A percentile compares a stretch with the other conserved stretches of the same genome.
These are phyloP conservation scores for Aricia artaxerxes DNA, from an alignment of 2,888 invertebrate species.

Conservation along the genomic window DNA sequence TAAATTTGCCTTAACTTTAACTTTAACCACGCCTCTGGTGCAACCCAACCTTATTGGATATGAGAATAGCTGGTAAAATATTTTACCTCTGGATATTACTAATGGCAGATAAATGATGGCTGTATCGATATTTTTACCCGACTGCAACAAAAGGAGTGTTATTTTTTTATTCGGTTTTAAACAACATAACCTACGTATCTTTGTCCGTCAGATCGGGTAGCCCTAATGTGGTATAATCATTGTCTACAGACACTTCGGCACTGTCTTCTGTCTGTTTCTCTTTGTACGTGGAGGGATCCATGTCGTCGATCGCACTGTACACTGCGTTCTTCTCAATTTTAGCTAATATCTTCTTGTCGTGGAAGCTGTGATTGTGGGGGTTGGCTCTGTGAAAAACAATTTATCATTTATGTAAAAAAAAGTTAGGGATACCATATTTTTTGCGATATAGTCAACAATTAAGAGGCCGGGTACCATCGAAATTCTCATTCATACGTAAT, in stretches of 20 bases:
- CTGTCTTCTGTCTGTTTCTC: constrained; percentile 42
- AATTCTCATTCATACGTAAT: no score
- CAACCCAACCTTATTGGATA: no score
- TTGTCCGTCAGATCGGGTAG: constrained; percentile 19
- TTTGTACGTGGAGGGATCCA: constrained; percentile 42
- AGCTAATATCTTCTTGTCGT: constrained; percentile 70
- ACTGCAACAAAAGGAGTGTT: not conserved
- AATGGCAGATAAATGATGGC: not conserved
- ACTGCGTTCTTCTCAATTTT: constrained; percentile 72
- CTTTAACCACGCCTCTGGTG: no score
- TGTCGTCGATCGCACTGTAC: constrained; percentile 52
- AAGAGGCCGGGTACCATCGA: no score
- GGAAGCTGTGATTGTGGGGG: constrained; percentile 71
- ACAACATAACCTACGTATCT: constrained; percentile 22
- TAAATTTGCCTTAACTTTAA: no score
- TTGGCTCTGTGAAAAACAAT: constrained; percentile 56
- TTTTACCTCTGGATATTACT: not conserved
- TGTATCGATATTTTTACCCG: not conserved
- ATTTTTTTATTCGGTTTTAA: not conserved
- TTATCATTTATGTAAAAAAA: not conserved
- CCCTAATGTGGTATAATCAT: constrained; percentile 31
- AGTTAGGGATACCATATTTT: no score
- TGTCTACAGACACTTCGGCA: constrained; percentile 35
- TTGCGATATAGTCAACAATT: no score
- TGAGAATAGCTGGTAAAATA: not conserved